A percentile compares a stretch with the other conserved stretches of the same genome.
Conservation (phyloP, 2,797 vertebrate genomes). For the Diplodus puntazzo region DNA sequence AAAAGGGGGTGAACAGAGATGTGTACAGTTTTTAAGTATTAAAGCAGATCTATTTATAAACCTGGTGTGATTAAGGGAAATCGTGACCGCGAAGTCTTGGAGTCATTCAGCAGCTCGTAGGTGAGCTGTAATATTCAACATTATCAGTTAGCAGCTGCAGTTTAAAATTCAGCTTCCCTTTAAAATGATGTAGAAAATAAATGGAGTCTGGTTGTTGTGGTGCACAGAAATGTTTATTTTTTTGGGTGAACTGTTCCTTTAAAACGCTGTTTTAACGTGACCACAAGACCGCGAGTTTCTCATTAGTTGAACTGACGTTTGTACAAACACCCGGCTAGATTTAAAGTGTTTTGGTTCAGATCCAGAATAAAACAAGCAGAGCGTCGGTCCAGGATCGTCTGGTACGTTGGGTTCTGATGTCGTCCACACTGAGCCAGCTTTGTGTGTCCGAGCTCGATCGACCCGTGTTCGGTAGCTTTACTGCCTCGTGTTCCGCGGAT, state of each 20-base stretch:
- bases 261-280: background rate
- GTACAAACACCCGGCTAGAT: background rate
- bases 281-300: background rate
- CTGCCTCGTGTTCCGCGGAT: background rate
- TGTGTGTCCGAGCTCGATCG: too few species aligned
- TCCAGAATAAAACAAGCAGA: background rate
- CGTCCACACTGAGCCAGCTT: background rate
- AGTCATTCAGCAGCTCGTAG: background rate
- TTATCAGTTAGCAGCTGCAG: background rate
- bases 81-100: constrained; percentile 14
- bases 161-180: background rate
- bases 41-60: constrained; percentile 77
- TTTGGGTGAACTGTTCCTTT: background rate
- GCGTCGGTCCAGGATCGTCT: background rate
- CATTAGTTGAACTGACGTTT: background rate
- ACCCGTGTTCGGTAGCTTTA: background rate
- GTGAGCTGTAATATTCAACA: constrained; percentile 1
- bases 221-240: background rate
- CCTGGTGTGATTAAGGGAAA: constrained; percentile 51
- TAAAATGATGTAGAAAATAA: background rate
- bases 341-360: background rate
- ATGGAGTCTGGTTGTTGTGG: constrained; percentile 25
- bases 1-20: constrained; percentile 23
- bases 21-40: constrained; percentile 78
- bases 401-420: too few species aligned